Evolutionary conservation across 1,140 invertebrate genomes (phyloP).

Genomic region (Drosophila mojavensis): DNA sequence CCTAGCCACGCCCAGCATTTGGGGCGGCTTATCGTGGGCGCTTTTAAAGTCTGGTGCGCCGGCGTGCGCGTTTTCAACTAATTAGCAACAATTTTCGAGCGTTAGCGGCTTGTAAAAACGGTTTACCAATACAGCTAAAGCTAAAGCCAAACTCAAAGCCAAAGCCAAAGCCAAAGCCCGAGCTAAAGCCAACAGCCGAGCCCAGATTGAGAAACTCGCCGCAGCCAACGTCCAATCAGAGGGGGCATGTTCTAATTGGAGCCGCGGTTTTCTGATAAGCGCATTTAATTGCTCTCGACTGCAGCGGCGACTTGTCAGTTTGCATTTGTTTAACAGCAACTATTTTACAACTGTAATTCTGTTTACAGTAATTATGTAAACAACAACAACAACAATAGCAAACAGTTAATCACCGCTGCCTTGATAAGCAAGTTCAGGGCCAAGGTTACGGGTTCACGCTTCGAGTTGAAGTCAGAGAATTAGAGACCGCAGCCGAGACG

Average conservation of each 20-base stretch:
- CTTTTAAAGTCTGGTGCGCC: conserved; percentile 77
- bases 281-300: conserved; percentile 74
- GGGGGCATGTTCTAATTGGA: conserved; percentile 58
- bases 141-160: neutral
- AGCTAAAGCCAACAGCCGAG: conserved; percentile 35
- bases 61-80: conserved; percentile 72
- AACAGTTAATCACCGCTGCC: conserved; percentile 44
- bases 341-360: conserved; percentile 72
- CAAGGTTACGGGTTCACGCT: conserved; percentile 6
- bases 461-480: conserved; percentile 10
- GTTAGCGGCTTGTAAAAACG: conserved; percentile 80
- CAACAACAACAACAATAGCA: conserved; percentile 47
- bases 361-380: conserved; percentile 71
- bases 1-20: conserved; percentile 4
- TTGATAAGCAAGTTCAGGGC: conserved; percentile 79
- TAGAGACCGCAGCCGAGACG: conserved; percentile 16
- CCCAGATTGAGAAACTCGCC: conserved; percentile 10
- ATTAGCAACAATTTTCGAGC: conserved; percentile 79
- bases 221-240: conserved; percentile 17
- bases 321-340: conserved; percentile 46
- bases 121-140: conserved; percentile 61
- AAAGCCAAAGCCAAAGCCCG: neutral
- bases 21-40: conserved; percentile 36
- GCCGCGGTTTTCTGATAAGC: conserved; percentile 69
- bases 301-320: conserved; percentile 56